Percentiles rank a stretch among this genome's conserved stretches.
Conservation (phyloP, 2,113 vertebrate species). For the Lanius collurio region DNA sequence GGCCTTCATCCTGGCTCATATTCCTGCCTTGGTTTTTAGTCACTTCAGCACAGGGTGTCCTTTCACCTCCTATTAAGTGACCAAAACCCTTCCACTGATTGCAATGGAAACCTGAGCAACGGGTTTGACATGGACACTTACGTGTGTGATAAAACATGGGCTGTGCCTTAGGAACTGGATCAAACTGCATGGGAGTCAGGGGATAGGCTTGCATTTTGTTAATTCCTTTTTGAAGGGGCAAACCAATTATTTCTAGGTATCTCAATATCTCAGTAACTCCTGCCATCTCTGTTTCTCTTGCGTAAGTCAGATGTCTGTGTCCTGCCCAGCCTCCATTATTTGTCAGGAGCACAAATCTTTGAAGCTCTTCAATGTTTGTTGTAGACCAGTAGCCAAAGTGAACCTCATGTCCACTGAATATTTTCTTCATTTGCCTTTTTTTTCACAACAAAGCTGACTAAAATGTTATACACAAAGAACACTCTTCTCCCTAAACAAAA, state of each 20-base stretch:
- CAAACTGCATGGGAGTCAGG: background rate
- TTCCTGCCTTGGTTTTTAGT: background rate
- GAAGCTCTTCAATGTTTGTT: background rate
- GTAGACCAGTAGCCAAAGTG: background rate
- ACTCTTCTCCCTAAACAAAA: background rate
- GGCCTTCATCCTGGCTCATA: background rate
- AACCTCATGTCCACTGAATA: background rate
- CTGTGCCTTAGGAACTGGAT: background rate
- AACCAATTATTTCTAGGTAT: background rate
- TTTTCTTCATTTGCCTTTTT: background rate
- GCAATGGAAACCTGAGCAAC: background rate
- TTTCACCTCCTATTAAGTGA: background rate
- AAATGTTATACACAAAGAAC: background rate
- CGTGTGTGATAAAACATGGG: background rate
- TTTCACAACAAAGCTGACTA: background rate
- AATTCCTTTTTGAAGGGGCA: background rate
- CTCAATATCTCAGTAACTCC: background rate
- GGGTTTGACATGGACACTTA: background rate
- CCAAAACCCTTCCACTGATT: background rate
- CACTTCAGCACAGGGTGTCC: background rate
- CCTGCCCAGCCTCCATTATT: background rate
- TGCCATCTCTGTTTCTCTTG: background rate
- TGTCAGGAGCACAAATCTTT: background rate
- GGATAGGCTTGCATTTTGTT: background rate
- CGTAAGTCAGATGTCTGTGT: background rate